Evolutionary conservation across 2,888 invertebrate genomes (phyloP).

Genomic region (Caenorhabditis drosophilae): DNA sequence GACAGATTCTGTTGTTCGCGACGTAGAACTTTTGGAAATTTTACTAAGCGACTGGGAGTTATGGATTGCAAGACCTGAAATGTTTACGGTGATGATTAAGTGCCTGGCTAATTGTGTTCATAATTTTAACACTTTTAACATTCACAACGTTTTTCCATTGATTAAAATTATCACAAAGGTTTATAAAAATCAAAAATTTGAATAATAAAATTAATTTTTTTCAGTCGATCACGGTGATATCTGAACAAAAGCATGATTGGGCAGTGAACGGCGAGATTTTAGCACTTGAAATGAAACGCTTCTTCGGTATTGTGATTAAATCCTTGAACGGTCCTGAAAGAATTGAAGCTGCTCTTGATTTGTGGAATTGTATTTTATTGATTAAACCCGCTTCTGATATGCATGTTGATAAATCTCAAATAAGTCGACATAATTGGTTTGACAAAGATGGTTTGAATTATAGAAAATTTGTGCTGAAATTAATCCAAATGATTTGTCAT

Average conservation of each 20-base stretch:
- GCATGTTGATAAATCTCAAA: constrained; percentile 1
- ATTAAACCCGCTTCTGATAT: constrained; percentile 4
- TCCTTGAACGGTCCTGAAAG: neutral
- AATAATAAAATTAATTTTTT: constrained; percentile 1
- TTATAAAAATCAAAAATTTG: neutral
- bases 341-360: neutral
- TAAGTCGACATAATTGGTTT: neutral
- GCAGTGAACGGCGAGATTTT: neutral
- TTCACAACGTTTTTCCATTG: neutral
- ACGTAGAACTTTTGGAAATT: neutral
- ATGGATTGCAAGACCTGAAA: neutral
- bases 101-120: neutral
- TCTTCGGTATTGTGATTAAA: neutral
- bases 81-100: neutral
- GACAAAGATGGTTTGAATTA: neutral
- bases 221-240: neutral
- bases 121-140: neutral
- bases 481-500: neutral
- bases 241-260: constrained; percentile 1
- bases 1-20: neutral
- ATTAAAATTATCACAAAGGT: constrained; percentile 1
- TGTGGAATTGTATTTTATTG: constrained; percentile 1
- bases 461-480: neutral
- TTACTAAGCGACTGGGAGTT: constrained; percentile 1
- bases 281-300: neutral